Base-by-base conservation (phyloP, 2,888 invertebrate genomes). In the Limnephilus rhombicus region DNA sequence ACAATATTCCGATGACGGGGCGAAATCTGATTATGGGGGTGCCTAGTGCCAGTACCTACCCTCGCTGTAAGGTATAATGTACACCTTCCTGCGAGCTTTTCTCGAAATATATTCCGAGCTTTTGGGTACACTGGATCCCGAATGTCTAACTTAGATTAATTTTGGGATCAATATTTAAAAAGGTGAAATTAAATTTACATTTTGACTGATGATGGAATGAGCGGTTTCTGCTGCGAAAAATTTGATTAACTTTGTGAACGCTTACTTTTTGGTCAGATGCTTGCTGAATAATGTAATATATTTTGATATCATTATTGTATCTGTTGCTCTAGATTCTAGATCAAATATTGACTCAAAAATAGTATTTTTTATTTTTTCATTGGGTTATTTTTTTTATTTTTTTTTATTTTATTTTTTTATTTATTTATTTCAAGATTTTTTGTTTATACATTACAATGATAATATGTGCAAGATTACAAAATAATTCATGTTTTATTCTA, bases 1-100 rank as follows among this genome's bases (percentile, higher is more conserved):
- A 90, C 90, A 90, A 90, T 85, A 85, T 90, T 90, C 85, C 90
- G 90, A 90, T 90, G 90, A 90, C 90, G 31, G 53, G 37, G 90
- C 90, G n/a, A 37, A 88, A 53, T 53, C 88, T 88, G 88, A 88
- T 86, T 45, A 86, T n/a, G 68, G 68, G 68, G 68, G 68, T 18
- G 53, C 18, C 53, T 81, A 81, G 81, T 82, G 18, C 82, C 34
- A 31, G 34, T 82, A 18, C 82, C 82, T 34, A 34, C 82, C 82
- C 82, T 34, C 18, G 82, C 82, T 82, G 15, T 34, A 82, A 34
- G 82, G 31, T 82, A 34, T 31, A 34, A 31, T 82, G 82, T 82
- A 34, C 15, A 82, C 82, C 68, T 68, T 68, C n/a, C 68, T 24
- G 68, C 68, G 9, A 24, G 68, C 68, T 68, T 68, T 68, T 68